Base-by-base conservation (phyloP, 2,888 invertebrate species). In the Cremastobaeus sp. region DNA sequence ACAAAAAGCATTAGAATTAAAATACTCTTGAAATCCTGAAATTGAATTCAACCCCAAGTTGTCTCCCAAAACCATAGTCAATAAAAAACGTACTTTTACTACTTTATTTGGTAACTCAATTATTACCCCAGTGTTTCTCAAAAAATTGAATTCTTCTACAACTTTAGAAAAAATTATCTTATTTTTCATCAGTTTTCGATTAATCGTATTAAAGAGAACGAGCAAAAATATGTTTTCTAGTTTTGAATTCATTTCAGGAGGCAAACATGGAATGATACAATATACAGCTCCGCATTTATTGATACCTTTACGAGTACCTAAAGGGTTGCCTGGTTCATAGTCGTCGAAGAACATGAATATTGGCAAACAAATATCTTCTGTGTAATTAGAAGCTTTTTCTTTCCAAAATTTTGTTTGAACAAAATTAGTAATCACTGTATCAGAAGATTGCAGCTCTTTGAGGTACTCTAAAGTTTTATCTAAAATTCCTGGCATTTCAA, bases 391-490 rank as follows among this genome's bases (percentile, higher is more conserved):
- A n/a, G 25, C 25, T 25, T 25, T 25, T 25, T 25, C 4, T 8
- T 25, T 25, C 25, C 25, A 25, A 25, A 25, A 25, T 5, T 8
- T 25, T 25, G 3, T 68, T 55, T 77, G 76, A n/a, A 73, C 45
- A 15, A 71, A 64, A 41, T 73, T 77, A 11, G 65, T 57, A 35
- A 69, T 57, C 2, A 73, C 48, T 28, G 59, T 39, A 32, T 45
- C 25, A 32, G 72, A 35, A 3, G 15, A 14, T 30, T 66, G 45
- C 1, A 70, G 41, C 35, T 9, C 48, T 35, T 68, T 28, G 1
- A 75, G 50, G 35, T 76, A 12, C 3, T 41, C 15, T 18, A 39
- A 30, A 9, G 41, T 55, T 35, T 39, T 32, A 20, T 32, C 39
- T 34, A 60, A 30, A 37, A 60, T 48, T 11, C 41, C 62, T 8